Evolutionary conservation across 23 tunicate species (phyloP), one percentile per base, ranked within the genome.

Genomic region (Trididemnum clinides): DNA sequence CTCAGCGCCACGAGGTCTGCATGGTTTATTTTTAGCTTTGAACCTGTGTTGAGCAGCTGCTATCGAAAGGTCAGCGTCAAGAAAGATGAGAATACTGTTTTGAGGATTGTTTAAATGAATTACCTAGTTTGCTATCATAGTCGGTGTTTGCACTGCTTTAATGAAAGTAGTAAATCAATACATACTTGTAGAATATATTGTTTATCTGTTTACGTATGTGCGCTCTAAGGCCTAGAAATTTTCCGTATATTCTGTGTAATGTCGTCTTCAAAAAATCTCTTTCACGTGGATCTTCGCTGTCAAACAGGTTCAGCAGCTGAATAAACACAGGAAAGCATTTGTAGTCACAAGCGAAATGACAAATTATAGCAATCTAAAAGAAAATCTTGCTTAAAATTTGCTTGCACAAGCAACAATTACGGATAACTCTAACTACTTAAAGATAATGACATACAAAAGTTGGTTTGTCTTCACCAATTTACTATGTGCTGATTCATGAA

Each of bases 241-340:
- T 96, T 85, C 99, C 99, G 83, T 96, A 96, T 10, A 96, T 96
- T 80, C 99, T 50, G 72, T 96, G 99, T 80, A 96, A 65, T 38
- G 99, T 96, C 20, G 99, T 96, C 80, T 96, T 96, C 36, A 96
- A 71, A 51, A 96, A 91, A 85, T 96, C 99, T 7, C 99, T 87
- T 50, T 96, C 99, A 1, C 99, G 84, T 0, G 99, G 99, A 84
- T 96, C 99, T 84, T 96, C 99, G 71, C 96, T 90, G 84, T 96
- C 99, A 39, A 96, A 96, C 3, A 96, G 90, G 34, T 91, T 91
- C 75, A 96, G 72, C 71, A 96, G 82, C 96, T 96, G 90, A 39
- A 88, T 84, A 33, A 64, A 23, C 44, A 69, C n/a, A 28, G 38
- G n/a, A 22, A 62, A 18, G n/a, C n/a, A n/a, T n/a, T n/a, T n/a